A percentile compares a stretch with the other conserved stretches of the same genome.
Conservation (phyloP, 2,113 vertebrate species). For the Antechinus stuartii region DNA sequence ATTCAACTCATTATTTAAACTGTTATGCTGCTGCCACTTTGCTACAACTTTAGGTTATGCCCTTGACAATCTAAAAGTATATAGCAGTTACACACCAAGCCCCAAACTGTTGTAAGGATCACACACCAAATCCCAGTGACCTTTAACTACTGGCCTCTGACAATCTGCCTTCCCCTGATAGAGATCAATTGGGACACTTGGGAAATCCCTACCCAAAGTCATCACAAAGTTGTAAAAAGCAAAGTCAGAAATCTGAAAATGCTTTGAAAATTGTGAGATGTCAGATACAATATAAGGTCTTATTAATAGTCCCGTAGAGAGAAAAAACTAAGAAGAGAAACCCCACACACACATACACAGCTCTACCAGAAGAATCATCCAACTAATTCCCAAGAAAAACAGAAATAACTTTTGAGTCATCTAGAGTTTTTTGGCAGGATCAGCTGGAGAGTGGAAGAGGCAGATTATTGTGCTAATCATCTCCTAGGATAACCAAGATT, state of each 20-base stretch:
- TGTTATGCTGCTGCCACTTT: too few species aligned
- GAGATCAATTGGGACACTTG: too few species aligned
- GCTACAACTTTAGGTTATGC: too few species aligned
- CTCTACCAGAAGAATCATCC: not conserved
- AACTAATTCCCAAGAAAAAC: not conserved
- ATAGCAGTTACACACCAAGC: too few species aligned
- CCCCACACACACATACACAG: not conserved
- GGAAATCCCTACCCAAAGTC: not conserved
- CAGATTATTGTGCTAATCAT: too few species aligned
- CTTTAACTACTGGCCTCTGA: not conserved
- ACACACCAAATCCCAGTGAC: too few species aligned
- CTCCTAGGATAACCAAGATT: too few species aligned
- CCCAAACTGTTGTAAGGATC: too few species aligned
- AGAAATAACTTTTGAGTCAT: not conserved
- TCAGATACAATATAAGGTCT: not conserved
- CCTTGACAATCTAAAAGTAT: too few species aligned
- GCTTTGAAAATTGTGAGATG: not conserved
- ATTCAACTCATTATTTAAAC: too few species aligned
- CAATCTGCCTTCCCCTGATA: not conserved
- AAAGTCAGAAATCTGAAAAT: not conserved
- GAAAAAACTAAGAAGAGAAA: not conserved
- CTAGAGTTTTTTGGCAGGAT: not conserved
- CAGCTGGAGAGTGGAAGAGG: too few species aligned
- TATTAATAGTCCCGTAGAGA: not conserved
- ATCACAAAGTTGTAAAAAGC: not conserved